phyloP scores from a whole-genome alignment of 2,113 vertebrate genomes.

The Emydocephalus ijimae region DNA sequence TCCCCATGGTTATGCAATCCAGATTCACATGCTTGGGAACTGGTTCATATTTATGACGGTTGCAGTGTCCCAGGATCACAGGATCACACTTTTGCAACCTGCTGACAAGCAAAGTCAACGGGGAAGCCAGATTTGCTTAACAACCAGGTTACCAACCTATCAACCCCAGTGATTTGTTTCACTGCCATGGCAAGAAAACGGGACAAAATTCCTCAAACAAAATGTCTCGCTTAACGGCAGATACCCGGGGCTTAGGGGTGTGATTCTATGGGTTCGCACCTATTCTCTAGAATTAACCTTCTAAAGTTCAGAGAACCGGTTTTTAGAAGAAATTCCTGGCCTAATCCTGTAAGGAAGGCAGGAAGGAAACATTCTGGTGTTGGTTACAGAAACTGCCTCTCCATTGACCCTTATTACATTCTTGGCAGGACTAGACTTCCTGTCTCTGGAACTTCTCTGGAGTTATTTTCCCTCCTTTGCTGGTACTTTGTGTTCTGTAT shows the following conservation, averaged over 20 bases:
- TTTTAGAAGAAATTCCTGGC: too few relatives aligned
- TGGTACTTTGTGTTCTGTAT: too few relatives aligned
- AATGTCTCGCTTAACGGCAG: neutral
- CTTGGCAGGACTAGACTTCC: too few relatives aligned
- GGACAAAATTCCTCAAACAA: neutral
- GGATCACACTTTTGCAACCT: neutral
- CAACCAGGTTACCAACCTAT: neutral
- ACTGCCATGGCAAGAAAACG: neutral
- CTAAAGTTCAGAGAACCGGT: too few relatives aligned
- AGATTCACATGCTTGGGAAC: neutral
- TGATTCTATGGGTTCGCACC: too few relatives aligned
- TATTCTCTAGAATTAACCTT: too few relatives aligned
- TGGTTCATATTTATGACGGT: neutral
- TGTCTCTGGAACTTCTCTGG: too few relatives aligned
- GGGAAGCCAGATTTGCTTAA: neutral
- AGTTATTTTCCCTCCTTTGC: too few relatives aligned
- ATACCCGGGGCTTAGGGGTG: neutral
- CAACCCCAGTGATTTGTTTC: rapidly evolving
- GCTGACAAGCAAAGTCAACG: neutral
- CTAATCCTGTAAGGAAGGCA: too few relatives aligned
- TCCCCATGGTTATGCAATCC: neutral
- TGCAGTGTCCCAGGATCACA: neutral
- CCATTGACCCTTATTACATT: too few relatives aligned
- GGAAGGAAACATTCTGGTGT: too few relatives aligned
- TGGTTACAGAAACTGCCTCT: too few relatives aligned